These are phyloP conservation scores for Pipistrellus nathusii DNA, from an alignment of 2,797 vertebrate species.

Conservation along the genomic window DNA sequence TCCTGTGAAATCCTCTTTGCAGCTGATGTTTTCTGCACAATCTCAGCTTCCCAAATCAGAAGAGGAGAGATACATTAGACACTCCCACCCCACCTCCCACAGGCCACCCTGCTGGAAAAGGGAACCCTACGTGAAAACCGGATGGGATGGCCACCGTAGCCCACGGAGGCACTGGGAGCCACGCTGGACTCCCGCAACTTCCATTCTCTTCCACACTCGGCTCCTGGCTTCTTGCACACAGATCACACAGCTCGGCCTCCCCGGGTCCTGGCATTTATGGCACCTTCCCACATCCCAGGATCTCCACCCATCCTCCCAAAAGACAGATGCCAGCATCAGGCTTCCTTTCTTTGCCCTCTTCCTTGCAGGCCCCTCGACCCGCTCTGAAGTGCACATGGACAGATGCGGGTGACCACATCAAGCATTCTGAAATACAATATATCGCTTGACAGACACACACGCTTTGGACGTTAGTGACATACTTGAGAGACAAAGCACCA, in stretches of 20 bases:
- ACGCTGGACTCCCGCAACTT: not conserved
- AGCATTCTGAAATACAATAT: not conserved
- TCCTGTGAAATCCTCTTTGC: not conserved
- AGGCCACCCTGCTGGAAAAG: not conserved
- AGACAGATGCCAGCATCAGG: accelerated
- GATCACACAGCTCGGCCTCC: not conserved
- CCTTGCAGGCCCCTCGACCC: not conserved
- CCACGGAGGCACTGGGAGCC: not conserved
- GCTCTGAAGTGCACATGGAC: not conserved
- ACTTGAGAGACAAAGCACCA: not conserved
- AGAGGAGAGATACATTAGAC: not conserved
- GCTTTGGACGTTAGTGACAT: not conserved
- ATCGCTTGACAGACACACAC: not conserved
- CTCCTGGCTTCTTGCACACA: not conserved
- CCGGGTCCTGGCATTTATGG: too few species aligned
- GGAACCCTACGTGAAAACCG: not conserved
- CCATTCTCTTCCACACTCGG: not conserved
- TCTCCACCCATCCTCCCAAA: not conserved
- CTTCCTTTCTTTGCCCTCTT: not conserved
- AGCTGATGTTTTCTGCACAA: slow-evolving; percentile 1
- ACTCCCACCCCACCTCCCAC: not conserved
- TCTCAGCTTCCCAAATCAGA: not conserved
- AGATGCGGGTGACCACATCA: not conserved
- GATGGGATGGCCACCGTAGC: not conserved
- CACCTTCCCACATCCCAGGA: not conserved